phyloP scores from a whole-genome alignment of 2,113 vertebrate species.

The Oryzias javanicus region DNA sequence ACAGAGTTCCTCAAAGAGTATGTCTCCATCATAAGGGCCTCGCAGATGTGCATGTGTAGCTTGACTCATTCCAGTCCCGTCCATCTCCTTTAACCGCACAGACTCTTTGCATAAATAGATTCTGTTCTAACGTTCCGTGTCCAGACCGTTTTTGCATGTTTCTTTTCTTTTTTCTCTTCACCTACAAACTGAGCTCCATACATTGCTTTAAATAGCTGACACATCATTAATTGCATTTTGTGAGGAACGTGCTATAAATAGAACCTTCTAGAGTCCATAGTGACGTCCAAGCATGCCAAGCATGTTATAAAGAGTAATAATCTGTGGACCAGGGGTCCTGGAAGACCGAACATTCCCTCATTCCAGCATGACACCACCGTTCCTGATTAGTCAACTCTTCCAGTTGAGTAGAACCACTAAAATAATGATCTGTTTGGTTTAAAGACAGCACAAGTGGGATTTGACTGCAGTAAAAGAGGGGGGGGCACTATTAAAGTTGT shows the following conservation, averaged over 20 bases:
- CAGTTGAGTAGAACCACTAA: constrained; percentile 28
- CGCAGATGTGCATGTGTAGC: constrained; percentile 61
- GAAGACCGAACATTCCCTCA: constrained; percentile 62
- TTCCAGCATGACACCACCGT: constrained; percentile 52
- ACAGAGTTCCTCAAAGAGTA: constrained; percentile 83
- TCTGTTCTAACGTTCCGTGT: constrained; percentile 14
- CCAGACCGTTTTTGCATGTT: constrained; percentile 40
- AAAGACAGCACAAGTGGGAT: constrained; percentile 34
- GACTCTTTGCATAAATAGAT: constrained; percentile 12
- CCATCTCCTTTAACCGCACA: constrained; percentile 34
- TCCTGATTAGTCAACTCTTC: constrained; percentile 26
- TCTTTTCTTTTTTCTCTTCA: constrained; percentile 37
- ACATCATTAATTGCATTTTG: constrained; percentile 61
- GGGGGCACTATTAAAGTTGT: neutral
- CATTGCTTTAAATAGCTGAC: constrained; percentile 44
- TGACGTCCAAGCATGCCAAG: constrained; percentile 70
- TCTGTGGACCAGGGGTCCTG: constrained; percentile 53
- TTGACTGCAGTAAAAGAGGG: constrained; percentile 4
- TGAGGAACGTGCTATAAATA: constrained; percentile 66
- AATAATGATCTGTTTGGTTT: neutral
- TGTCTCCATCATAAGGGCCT: constrained; percentile 57
- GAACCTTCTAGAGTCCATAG: constrained; percentile 49
- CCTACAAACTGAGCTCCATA: constrained; percentile 27
- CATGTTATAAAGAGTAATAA: constrained; percentile 68
- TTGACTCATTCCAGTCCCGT: constrained; percentile 47